These are phyloP conservation scores for Ifrita kowaldi DNA, from an alignment of 2,113 vertebrate genomes.

Conservation along the genomic window DNA sequence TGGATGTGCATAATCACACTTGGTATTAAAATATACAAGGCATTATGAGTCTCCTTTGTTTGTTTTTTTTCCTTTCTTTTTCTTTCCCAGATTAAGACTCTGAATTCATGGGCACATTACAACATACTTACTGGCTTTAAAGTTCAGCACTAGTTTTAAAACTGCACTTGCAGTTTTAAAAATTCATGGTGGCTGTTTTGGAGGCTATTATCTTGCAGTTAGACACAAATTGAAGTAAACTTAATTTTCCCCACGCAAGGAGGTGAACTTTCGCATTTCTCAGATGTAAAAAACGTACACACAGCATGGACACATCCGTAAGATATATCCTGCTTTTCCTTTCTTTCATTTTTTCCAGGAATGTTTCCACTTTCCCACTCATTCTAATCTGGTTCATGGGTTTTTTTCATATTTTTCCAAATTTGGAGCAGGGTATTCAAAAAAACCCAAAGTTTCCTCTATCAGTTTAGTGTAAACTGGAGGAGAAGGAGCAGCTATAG, in stretches of 20 bases:
- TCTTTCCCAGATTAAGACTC: background rate
- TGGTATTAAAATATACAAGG: background rate
- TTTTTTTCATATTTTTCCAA: background rate
- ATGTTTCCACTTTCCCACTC: background rate
- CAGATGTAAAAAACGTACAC: background rate
- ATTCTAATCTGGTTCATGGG: background rate
- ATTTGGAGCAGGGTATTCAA: background rate
- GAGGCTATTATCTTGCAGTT: background rate
- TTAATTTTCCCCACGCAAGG: background rate
- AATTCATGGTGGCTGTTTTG: background rate
- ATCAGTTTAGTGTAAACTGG: background rate
- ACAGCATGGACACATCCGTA: accelerated
- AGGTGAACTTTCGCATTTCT: background rate
- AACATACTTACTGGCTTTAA: background rate
- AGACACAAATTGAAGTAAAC: background rate
- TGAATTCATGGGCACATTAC: background rate
- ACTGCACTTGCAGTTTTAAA: background rate
- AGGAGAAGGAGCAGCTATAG: background rate
- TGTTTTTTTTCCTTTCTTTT: background rate
- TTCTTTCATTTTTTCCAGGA: background rate
- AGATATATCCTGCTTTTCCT: background rate
- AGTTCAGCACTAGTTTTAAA: background rate
- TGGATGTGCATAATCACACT: background rate
- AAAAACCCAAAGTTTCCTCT: background rate
- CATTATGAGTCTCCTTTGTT: background rate